Evolutionary conservation across 2,113 vertebrate genomes (phyloP), one percentile per base, ranked within the genome.

Genomic region (Opisthocomus hoazin): DNA sequence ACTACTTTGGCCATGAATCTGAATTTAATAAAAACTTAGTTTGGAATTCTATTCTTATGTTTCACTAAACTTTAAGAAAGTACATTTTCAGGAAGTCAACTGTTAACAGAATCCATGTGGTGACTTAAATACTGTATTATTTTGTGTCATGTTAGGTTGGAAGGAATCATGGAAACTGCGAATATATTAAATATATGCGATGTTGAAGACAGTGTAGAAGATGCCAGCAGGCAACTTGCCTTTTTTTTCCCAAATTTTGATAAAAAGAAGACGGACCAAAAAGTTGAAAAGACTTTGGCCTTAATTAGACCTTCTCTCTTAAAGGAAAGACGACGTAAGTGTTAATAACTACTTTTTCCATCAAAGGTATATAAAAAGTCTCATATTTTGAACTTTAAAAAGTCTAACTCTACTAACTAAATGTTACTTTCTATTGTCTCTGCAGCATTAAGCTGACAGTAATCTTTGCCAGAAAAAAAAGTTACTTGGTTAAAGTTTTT

Each of bases 281-380:
- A 12, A 1, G 26, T 15, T 43, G 97, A 97, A 93, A 97, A 45
- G 84, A 98, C 98, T 39, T 87, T 98, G 85, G 97, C 98, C 30
- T 96, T 98, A 65, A 97, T 98, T 83, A 96, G 97, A 91, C 97
- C 98, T 56, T 50, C 13, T 51, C 87, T 98, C 26, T 78, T 98
- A 71, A 97, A 86, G 43, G 94, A 97, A 90, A 97, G 93, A 80
- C 66, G 84, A 80, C 0, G 97, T 97, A 93, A 93, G 92, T 66
- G 56, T 60, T 76, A 64, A 21, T 37, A 83, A 37, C 27, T 61
- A 17, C 15, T 16, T 81, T 81, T 93, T 95, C 54, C 37, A 37
- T 20, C 15, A 36, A 51, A 30, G 20, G 1, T 58, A 26, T 41
- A 78, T 12, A 41, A 82, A 71, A 79, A 30, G 7, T 34, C 46